Percentiles rank a stretch among this genome's conserved stretches.
Conservation (phyloP, 2,888 invertebrate species). For the Lasioglossum calceatum region DNA sequence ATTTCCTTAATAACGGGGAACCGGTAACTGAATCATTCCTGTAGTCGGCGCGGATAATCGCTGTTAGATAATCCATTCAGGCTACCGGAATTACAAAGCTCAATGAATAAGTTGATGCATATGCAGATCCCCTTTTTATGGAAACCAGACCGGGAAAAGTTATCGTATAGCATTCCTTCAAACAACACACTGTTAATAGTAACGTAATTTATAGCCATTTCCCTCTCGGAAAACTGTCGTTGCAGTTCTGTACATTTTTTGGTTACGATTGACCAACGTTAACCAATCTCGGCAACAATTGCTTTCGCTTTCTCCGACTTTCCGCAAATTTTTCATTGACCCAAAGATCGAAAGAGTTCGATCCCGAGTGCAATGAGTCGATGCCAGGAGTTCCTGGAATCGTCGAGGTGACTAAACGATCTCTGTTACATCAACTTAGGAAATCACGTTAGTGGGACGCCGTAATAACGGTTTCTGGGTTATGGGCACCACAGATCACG, state of each 20-base stretch:
- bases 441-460: conserved; percentile 20
- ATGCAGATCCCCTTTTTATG: not conserved
- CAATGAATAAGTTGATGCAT: not conserved
- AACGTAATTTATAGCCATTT: not conserved
- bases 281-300: no score
- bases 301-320: not conserved
- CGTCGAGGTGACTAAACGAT: conserved; percentile 38
- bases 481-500: conserved; percentile 44
- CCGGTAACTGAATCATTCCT: conserved; percentile 15
- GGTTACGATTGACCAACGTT: not conserved
- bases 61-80: not conserved
- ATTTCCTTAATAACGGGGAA: not conserved
- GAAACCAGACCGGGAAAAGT: not conserved
- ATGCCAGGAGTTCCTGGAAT: not conserved
- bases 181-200: not conserved
- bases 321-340: not conserved
- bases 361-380: not conserved
- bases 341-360: not conserved
- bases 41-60: not conserved
- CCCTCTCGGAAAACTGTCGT: not conserved
- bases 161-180: not conserved
- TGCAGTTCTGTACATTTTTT: not conserved
- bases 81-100: not conserved
- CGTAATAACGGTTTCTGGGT: conserved; percentile 44
- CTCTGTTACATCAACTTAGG: conserved; percentile 37